Evolutionary conservation across 2,113 vertebrate species (phyloP).

Genomic region (Chloropsis cyanopogon): DNA sequence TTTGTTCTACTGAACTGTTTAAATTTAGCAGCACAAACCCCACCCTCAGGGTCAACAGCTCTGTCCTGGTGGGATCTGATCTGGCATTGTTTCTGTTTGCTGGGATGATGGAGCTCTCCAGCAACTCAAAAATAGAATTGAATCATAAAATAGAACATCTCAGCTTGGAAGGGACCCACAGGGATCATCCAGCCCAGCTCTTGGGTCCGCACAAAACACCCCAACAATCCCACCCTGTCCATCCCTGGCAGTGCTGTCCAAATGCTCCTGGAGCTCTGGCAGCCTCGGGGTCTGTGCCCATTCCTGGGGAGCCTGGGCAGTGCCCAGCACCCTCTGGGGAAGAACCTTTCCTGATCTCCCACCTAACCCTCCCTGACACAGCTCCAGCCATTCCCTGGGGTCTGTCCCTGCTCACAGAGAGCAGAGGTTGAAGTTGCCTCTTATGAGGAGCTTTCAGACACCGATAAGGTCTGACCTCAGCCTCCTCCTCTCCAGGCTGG

Average conservation of each 20-base stretch:
- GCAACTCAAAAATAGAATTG: background rate
- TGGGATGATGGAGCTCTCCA: background rate
- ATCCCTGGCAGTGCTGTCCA: accelerated
- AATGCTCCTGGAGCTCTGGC: background rate
- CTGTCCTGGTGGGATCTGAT: background rate
- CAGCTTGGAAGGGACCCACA: too few relatives aligned
- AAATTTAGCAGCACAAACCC: background rate
- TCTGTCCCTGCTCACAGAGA: background rate
- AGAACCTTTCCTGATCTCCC: accelerated
- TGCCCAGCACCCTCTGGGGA: background rate
- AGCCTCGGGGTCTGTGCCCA: background rate
- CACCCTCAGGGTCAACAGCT: background rate
- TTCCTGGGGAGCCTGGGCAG: background rate
- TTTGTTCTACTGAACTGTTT: background rate
- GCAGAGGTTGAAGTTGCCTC: accelerated
- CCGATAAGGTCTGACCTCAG: background rate
- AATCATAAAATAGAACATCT: background rate
- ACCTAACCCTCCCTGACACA: accelerated
- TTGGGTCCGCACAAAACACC: background rate
- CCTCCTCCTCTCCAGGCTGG: background rate
- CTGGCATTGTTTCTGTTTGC: background rate
- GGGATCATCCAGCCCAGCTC: background rate
- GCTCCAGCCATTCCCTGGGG: accelerated
- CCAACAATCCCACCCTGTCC: accelerated
- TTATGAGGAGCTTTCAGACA: background rate